Conservation (phyloP, 2,113 vertebrate species). For the Gambusia holbrooki region DNA sequence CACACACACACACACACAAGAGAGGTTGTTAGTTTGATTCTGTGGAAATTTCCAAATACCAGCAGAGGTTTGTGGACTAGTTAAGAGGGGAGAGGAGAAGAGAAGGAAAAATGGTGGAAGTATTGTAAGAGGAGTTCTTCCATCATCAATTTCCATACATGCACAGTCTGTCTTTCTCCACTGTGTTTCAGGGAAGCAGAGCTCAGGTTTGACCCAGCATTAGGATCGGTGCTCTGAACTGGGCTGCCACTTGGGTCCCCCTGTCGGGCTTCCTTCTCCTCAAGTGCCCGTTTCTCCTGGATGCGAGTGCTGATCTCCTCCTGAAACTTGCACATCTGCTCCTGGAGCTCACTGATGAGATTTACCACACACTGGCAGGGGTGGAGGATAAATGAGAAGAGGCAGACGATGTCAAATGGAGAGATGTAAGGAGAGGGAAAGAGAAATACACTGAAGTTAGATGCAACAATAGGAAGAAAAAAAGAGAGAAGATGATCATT, state of each 20-base stretch:
- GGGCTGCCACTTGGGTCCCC: slow-evolving; percentile 67
- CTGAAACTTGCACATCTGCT: slow-evolving; percentile 98
- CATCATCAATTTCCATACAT: slow-evolving; percentile 87
- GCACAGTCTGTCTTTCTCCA: slow-evolving; percentile 85
- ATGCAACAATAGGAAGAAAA: background rate
- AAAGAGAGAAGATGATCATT: slow-evolving; percentile 12
- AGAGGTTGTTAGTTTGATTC: slow-evolving; percentile 68
- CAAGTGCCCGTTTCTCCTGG: slow-evolving; percentile 88
- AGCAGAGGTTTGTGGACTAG: slow-evolving; percentile 40
- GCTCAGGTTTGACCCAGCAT: slow-evolving; percentile 49
- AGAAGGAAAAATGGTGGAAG: slow-evolving; percentile 40
- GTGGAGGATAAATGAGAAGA: slow-evolving; percentile 38
- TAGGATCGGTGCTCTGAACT: slow-evolving; percentile 56
- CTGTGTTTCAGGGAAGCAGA: slow-evolving; percentile 66
- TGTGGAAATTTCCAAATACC: slow-evolving; percentile 55
- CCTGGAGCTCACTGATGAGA: slow-evolving; percentile 98
- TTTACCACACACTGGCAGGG: slow-evolving; percentile 93
- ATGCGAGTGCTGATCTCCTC: slow-evolving; percentile 96
- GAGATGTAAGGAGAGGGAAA: slow-evolving; percentile 28
- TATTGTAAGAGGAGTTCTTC: slow-evolving; percentile 68
- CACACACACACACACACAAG: slow-evolving; percentile 13
- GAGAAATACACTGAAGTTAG: slow-evolving; percentile 17
- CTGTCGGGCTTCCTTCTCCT: slow-evolving; percentile 75
- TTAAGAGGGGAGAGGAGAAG: slow-evolving; percentile 54
- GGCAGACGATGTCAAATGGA: slow-evolving; percentile 29